Evolutionary conservation across 2,888 invertebrate species (phyloP), one percentile per base, ranked within the genome.

Genomic region (Acronicta leporina): DNA sequence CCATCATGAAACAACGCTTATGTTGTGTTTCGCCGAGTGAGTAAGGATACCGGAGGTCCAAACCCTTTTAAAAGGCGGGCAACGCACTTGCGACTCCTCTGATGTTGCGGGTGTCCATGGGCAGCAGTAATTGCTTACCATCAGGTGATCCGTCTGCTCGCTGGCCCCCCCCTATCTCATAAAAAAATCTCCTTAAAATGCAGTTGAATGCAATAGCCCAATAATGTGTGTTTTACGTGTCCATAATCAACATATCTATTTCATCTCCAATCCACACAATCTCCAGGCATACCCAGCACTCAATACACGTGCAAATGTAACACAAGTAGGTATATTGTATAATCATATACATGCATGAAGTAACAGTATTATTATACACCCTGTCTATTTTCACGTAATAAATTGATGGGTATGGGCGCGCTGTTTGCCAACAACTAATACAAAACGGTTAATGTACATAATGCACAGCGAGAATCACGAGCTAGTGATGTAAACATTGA

Each of bases 301-400:
- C 13, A 11, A 10, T 10, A 5, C 4, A 15, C 15, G 30, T 15
- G 7, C 13, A 25, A 6, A 40, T 38, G 13, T 16, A 40, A 42
- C 15, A 25, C 13, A 15, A 52, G 4, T 20, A 20, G n/a, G 27
- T 35, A 11, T 35, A 13, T 35, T 30, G 30, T 30, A 30, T 30
- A 30, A 27, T 27, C 27, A 30, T n/a, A 10, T 35, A 43, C 35
- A 38, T 20, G 27, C n/a, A 43, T 3, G 7, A 62, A 41, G 38
- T 15, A 35, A 25, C 9, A 9, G 2, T 45, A 16, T 5, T 25
- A 41, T 41, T 14, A 13, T 25, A 49, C 0, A 20, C 6, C 13
- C 7, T 9, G 16, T 27, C 11, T 25, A 47, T 25, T 41, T 41
- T 49, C n/a, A 25, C 14, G 15, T 27, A 40, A n/a, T 42, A 47